Conservation (phyloP, 2,797 vertebrate genomes). For the Microcaecilia unicolor region DNA sequence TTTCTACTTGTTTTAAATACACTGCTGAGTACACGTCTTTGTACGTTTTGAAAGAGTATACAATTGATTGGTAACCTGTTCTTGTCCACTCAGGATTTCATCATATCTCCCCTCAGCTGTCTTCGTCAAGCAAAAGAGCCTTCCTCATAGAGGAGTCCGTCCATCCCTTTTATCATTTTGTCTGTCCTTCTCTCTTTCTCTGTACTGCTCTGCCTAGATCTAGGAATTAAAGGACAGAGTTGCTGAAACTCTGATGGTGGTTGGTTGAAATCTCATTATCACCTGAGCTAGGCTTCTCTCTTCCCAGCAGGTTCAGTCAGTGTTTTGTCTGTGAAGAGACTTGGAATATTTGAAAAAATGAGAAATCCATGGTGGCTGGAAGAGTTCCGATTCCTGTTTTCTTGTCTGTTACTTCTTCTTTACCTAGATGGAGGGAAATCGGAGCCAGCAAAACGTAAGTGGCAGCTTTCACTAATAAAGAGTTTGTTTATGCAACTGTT, state of each 20-base stretch:
- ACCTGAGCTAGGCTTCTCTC: conserved; percentile 12
- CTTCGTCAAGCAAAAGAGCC: no score
- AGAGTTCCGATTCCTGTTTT: conserved; percentile 30
- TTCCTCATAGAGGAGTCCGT: no score
- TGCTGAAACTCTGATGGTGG: no score
- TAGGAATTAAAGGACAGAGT: neutral
- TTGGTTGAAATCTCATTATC: neutral
- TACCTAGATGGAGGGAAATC: conserved; percentile 51
- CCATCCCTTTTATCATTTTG: neutral
- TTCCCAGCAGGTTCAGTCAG: conserved; percentile 24
- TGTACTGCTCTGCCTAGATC: neutral
- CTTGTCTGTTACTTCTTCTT: conserved; percentile 49
- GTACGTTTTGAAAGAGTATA: no score
- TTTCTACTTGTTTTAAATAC: no score
- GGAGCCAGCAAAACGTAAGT: conserved; percentile 65
- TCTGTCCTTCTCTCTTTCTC: neutral
- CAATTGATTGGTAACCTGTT: no score
- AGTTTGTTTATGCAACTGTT: no score
- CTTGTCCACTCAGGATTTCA: no score
- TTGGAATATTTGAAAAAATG: conserved; percentile 26
- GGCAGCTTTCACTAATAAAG: no score
- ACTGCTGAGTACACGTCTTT: no score
- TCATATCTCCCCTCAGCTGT: no score
- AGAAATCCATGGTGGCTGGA: conserved; percentile 45
- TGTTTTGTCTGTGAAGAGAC: conserved; percentile 5